A percentile compares a stretch with the other conserved stretches of the same genome.
These are phyloP conservation scores for Etheostoma perlongum DNA, from an alignment of 2,797 vertebrate species.

Conservation along the genomic window DNA sequence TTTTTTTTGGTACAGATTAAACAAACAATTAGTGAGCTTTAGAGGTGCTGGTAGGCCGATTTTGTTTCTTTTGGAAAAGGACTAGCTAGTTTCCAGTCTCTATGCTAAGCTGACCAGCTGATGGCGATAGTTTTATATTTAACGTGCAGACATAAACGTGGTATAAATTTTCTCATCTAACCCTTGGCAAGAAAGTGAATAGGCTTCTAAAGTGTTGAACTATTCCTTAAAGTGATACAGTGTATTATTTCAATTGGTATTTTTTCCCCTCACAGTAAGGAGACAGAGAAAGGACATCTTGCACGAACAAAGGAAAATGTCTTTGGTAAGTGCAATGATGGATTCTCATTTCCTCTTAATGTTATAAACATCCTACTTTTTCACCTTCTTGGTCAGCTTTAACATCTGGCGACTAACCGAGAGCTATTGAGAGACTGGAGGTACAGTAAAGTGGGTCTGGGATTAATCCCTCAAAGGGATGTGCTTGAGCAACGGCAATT, in stretches of 20 bases:
- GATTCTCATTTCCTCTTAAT: slow-evolving; percentile 17
- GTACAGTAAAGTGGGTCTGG: background rate
- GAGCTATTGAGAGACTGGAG: slow-evolving; percentile 6
- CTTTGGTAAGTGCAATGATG: slow-evolving; percentile 87
- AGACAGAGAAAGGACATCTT: slow-evolving; percentile 85
- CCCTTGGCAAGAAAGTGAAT: background rate
- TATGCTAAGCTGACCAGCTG: background rate
- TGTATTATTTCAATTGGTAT: background rate
- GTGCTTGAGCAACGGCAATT: slow-evolving; percentile 4
- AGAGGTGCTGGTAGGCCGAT: background rate
- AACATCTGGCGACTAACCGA: slow-evolving; percentile 18
- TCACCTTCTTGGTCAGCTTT: slow-evolving; percentile 20
- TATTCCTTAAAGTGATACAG: background rate
- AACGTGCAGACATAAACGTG: background rate
- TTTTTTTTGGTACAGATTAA: background rate
- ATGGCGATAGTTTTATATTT: background rate
- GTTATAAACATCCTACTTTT: slow-evolving; percentile 31
- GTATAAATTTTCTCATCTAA: background rate
- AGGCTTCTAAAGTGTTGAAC: background rate
- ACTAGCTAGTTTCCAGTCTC: background rate
- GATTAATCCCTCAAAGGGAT: slow-evolving; percentile 33
- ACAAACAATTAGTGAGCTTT: background rate
- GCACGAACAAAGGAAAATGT: slow-evolving; percentile 85
- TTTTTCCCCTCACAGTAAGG: slow-evolving; percentile 82
- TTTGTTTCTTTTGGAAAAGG: background rate